phyloP scores from a whole-genome alignment of 2,888 invertebrate genomes.

The Pyrocoelia pectoralis region DNA sequence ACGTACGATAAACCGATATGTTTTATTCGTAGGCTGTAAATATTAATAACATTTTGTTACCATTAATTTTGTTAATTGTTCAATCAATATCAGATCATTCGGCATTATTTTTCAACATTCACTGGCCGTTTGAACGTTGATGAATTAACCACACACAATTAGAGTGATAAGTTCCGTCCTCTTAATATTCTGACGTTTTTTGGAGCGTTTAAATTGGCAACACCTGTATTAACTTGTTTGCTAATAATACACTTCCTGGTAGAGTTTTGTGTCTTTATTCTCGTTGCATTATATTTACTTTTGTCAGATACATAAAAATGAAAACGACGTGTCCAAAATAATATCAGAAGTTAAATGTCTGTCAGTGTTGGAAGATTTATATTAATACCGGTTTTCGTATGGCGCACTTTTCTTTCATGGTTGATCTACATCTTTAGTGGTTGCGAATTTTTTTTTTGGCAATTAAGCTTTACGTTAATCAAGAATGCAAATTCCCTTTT shows the following conservation, averaged over 20 bases:
- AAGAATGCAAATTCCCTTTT: constrained; percentile 22
- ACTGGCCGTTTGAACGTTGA: neutral
- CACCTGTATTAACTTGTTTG: too few species aligned
- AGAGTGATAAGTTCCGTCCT: neutral
- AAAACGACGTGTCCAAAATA: constrained; percentile 38
- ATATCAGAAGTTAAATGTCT: constrained; percentile 38
- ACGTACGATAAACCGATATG: neutral
- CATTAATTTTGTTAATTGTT: constrained; percentile 1
- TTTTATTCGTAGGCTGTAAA: neutral
- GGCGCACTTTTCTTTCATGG: constrained; percentile 16
- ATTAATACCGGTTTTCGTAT: constrained; percentile 18
- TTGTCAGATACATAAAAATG: constrained; percentile 26
- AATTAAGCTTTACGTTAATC: constrained; percentile 28
- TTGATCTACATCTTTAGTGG: constrained; percentile 22
- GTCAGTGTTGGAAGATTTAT: constrained; percentile 38
- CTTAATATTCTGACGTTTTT: too few species aligned
- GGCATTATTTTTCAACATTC: neutral
- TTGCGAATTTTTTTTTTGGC: constrained; percentile 19
- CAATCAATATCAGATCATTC: neutral
- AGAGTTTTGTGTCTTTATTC: too few species aligned
- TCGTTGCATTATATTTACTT: neutral
- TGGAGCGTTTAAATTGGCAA: too few species aligned
- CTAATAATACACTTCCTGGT: too few species aligned
- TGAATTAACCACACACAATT: neutral
- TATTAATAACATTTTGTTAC: neutral